These are phyloP conservation scores for Todus mexicanus DNA, from an alignment of 2,797 vertebrate genomes.

Conservation along the genomic window DNA sequence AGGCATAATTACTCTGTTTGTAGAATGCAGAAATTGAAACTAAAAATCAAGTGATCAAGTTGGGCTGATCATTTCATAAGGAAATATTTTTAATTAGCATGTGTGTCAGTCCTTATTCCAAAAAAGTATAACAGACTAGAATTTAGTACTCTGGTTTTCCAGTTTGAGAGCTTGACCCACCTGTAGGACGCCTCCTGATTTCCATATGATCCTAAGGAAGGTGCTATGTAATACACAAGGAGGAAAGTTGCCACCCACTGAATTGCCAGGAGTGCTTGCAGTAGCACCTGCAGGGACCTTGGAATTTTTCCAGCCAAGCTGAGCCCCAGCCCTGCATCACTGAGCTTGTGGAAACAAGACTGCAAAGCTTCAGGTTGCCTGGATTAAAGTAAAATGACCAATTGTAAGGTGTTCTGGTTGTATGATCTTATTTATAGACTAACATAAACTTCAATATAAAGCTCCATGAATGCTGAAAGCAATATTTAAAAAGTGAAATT, in stretches of 20 bases:
- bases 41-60: background rate
- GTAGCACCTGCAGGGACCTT: background rate
- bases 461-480: background rate
- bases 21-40: background rate
- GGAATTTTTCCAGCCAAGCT: background rate
- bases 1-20: background rate
- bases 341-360: background rate
- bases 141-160: background rate
- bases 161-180: background rate
- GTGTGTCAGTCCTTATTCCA: background rate
- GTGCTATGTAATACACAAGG: background rate
- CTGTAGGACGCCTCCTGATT: background rate
- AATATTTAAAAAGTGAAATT: background rate
- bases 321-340: accelerated
- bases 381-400: background rate
- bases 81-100: background rate
- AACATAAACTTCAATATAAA: background rate
- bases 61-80: background rate
- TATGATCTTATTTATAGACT: background rate
- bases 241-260: background rate
- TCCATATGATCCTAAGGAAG: background rate
- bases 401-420: background rate
- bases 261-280: background rate
- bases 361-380: background rate
- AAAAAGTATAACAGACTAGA: no score